Evolutionary conservation across 2,888 invertebrate species (phyloP).

Genomic region (Ferrisia virgata): DNA sequence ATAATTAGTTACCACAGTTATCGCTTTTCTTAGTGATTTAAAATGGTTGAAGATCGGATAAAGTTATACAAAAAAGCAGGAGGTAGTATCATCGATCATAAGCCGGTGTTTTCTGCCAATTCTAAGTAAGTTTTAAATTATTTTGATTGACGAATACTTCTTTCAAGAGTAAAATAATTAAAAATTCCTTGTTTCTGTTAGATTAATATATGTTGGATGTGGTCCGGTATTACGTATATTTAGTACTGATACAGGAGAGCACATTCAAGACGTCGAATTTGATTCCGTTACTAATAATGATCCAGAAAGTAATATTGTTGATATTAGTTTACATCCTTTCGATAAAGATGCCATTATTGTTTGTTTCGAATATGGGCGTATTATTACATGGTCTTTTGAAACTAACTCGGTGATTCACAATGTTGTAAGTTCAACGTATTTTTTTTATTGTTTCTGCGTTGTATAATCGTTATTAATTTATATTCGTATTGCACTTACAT

Average conservation of each 20-base stretch:
- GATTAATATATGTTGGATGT: conserved; percentile 62
- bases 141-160: neutral
- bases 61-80: conserved; percentile 55
- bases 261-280: conserved; percentile 60
- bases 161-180: neutral
- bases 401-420: conserved; percentile 57
- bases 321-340: conserved; percentile 56
- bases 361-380: conserved; percentile 59
- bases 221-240: conserved; percentile 62
- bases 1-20: neutral
- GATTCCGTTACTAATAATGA: conserved; percentile 54
- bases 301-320: conserved; percentile 55
- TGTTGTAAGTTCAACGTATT: conserved; percentile 54
- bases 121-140: conserved; percentile 60
- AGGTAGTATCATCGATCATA: conserved; percentile 61
- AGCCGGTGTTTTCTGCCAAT: conserved; percentile 63
- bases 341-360: conserved; percentile 57
- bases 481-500: neutral
- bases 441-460: neutral
- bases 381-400: conserved; percentile 60
- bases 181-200: conserved; percentile 51
- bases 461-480: neutral
- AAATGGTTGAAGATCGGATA: conserved; percentile 15
- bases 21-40: neutral
- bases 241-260: conserved; percentile 64